Percentiles rank a stretch among this genome's conserved stretches.
phyloP scores from a whole-genome alignment of 1,140 invertebrate genomes.

The Lepidurus arcticus region DNA sequence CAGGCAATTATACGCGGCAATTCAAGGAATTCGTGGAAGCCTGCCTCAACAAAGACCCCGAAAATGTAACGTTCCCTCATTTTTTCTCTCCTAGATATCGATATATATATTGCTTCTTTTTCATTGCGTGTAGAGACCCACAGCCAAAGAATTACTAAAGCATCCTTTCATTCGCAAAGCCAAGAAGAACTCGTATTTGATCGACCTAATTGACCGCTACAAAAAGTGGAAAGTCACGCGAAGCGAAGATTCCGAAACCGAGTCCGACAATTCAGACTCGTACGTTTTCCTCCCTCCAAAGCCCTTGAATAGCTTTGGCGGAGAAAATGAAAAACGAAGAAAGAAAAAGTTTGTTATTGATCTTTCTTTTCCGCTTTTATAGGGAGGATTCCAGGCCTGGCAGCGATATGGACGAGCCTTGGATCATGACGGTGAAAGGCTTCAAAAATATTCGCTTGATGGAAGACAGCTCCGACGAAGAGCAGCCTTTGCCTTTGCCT shows the following conservation, averaged over 20 bases:
- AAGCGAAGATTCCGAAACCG: conserved; percentile 86
- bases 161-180: conserved; percentile 92
- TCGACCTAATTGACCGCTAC: conserved; percentile 91
- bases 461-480: conserved; percentile 20
- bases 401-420: conserved; percentile 76
- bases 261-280: conserved; percentile 92
- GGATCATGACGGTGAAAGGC: conserved; percentile 91
- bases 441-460: conserved; percentile 41
- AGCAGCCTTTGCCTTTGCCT: background rate
- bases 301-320: background rate
- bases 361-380: conserved; percentile 32
- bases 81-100: too few relatives aligned
- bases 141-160: conserved; percentile 88
- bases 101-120: conserved; percentile 28
- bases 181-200: conserved; percentile 92
- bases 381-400: conserved; percentile 76
- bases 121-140: conserved; percentile 66
- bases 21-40: conserved; percentile 99
- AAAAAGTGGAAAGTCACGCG: conserved; percentile 91
- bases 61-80: conserved; percentile 73
- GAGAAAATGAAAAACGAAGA: background rate
- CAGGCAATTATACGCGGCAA: conserved; percentile 89
- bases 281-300: conserved; percentile 46
- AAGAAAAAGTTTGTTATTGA: background rate
- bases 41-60: conserved; percentile 98